Evolutionary conservation across 2,888 invertebrate genomes (phyloP), one percentile per base, ranked within the genome.

Genomic region (Clitarchus hookeri): DNA sequence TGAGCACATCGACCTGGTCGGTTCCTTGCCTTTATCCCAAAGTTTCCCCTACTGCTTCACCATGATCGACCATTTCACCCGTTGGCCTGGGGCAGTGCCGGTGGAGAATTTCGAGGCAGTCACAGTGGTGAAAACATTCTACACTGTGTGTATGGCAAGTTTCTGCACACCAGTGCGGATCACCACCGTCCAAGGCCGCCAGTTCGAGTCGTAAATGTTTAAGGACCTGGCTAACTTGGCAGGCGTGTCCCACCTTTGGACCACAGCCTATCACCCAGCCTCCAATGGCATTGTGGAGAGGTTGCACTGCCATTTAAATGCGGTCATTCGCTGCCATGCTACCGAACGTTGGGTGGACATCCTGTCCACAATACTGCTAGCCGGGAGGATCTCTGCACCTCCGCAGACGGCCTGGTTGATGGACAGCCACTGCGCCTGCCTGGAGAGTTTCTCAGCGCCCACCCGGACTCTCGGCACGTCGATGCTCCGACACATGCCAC

Each of bases 1-100:
- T 86, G 89, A 92, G 9, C 91, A 92, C 88, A 89, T 92, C 4
- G 91, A 92, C 88, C 88, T 92, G 11, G 90, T 92, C 2, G 91
- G 91, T 2, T 91, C 91, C 0, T 87, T 92, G 16, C 91, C 91
- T 25, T 13, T 86, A 3, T 89, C 89, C 0, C 80, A 85, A 26
- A 88, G 88, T 4, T 86, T 36, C 54, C 44, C 44, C 8, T 89
- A 89, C 86, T 88, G 87, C 23, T 80, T 89, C 19, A 90, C 90
- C 12, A 80, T 84, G 25, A 87, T 91, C 1, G 90, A 91, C 86
- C 48, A 90, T 0, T 87, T 89, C 87, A 90, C 91, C 0, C 88
- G 91, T 9, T 91, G 91, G 91, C 90, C 91, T n/a, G 91, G 91
- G 86, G 91, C 89, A 0, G 87, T 89, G 19, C 91, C 91, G 0